Evolutionary conservation across 2,797 vertebrate species (phyloP).

Genomic region (Crenichthys baileyi): DNA sequence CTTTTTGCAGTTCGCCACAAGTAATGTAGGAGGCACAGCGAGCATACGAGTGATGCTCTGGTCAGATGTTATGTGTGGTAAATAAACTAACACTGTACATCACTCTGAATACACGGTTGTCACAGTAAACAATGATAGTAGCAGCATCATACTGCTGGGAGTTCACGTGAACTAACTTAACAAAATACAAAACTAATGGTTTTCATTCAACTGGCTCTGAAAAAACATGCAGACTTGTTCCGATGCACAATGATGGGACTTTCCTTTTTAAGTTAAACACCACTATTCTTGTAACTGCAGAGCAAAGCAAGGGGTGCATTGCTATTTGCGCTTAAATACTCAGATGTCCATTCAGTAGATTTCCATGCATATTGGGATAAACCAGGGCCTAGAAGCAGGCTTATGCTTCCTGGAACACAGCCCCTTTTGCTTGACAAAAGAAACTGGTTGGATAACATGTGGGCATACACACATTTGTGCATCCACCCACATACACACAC

Average conservation of each 20-base stretch:
- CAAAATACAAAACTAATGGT: neutral
- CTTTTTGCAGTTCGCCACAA: no score
- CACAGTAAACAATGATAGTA: neutral
- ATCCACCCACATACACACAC: neutral
- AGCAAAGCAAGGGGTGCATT: slow-evolving; percentile 6
- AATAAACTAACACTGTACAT: no score
- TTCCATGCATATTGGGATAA: slow-evolving; percentile 5
- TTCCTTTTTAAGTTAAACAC: neutral
- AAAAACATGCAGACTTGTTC: neutral
- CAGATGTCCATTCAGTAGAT: neutral
- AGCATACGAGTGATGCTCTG: no score
- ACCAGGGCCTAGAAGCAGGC: neutral
- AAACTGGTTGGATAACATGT: slow-evolving; percentile 53
- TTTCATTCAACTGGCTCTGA: neutral
- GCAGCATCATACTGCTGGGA: neutral
- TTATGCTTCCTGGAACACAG: slow-evolving; percentile 29
- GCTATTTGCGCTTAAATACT: neutral
- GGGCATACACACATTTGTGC: neutral
- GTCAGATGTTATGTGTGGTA: neutral
- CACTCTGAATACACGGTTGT: neutral
- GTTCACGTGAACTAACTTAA: neutral
- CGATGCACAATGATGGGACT: neutral
- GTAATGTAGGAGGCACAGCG: no score
- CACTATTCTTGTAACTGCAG: slow-evolving; percentile 8
- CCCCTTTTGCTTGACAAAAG: slow-evolving; percentile 18